phyloP scores from a whole-genome alignment of 2,797 vertebrate species.

The Steatocranus sp. region DNA sequence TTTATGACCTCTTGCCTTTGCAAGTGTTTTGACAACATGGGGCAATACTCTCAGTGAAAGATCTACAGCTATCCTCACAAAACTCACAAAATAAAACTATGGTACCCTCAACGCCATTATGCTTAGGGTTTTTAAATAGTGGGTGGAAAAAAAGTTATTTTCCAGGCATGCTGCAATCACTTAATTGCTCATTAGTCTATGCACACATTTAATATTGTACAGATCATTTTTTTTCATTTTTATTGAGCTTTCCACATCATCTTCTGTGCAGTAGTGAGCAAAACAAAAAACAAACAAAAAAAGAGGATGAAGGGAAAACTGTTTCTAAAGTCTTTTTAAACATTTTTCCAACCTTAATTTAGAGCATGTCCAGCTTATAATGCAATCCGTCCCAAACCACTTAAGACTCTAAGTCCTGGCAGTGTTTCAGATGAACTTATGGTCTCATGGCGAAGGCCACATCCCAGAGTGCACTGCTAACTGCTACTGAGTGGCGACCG shows the following conservation, averaged over 20 bases:
- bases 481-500: constrained; percentile 21
- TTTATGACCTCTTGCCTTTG: background rate
- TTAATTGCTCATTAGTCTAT: background rate
- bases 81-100: background rate
- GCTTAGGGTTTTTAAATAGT: background rate
- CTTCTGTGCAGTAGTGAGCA: background rate
- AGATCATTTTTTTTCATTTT: fast-evolving
- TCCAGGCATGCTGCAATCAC: background rate
- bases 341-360: background rate
- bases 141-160: background rate
- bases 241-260: background rate
- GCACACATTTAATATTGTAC: background rate
- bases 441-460: constrained; percentile 7
- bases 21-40: background rate
- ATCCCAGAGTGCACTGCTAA: constrained; percentile 24
- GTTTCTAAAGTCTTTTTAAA: background rate
- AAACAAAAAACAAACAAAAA: background rate
- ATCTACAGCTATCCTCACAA: background rate
- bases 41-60: background rate
- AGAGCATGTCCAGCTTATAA: background rate
- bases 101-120: background rate
- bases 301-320: background rate
- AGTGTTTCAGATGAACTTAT: constrained; percentile 28
- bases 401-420: background rate
- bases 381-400: background rate